phyloP scores from a whole-genome alignment of 2,888 invertebrate genomes.

The Andricus quercusramuli region DNA sequence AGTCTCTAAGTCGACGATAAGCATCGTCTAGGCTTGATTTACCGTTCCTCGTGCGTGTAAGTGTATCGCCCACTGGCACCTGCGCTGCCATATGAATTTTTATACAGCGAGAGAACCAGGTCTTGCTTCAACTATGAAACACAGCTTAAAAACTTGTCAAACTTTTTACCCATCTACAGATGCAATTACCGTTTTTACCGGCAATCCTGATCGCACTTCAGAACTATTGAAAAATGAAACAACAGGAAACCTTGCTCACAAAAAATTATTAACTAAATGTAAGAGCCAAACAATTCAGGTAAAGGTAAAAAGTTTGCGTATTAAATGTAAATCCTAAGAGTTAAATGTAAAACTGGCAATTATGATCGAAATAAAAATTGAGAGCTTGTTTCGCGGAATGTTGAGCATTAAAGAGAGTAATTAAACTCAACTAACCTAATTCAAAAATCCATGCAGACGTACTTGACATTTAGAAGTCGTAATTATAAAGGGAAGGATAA shows the following conservation, averaged over 20 bases:
- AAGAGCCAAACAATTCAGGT: not conserved
- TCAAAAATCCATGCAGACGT: not conserved
- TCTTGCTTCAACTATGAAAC: slow-evolving; percentile 30
- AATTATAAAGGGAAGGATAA: not conserved
- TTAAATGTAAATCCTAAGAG: not conserved
- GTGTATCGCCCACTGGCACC: slow-evolving; percentile 39
- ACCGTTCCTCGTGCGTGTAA: slow-evolving; percentile 37
- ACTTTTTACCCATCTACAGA: slow-evolving; percentile 4
- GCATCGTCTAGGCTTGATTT: slow-evolving; percentile 30
- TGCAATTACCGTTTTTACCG: slow-evolving; percentile 37
- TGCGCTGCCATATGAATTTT: slow-evolving; percentile 10
- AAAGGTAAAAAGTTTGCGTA: not conserved
- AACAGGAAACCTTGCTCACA: not conserved
- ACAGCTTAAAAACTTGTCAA: slow-evolving; percentile 36
- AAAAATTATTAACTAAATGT: not conserved
- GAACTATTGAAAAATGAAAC: slow-evolving; percentile 4
- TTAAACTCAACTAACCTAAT: not conserved
- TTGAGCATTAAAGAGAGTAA: not conserved
- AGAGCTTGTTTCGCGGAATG: not conserved
- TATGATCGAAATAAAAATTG: not conserved
- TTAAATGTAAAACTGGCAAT: not conserved
- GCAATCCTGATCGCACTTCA: slow-evolving; percentile 19
- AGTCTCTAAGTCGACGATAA: slow-evolving; percentile 42
- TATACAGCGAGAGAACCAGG: slow-evolving; percentile 20
- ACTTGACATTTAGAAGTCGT: slow-evolving; percentile 10